A percentile compares a stretch with the other conserved stretches of the same genome.
Evolutionary conservation across 2,113 vertebrate genomes (phyloP).

Genomic region (Lepidothrix coronata): DNA sequence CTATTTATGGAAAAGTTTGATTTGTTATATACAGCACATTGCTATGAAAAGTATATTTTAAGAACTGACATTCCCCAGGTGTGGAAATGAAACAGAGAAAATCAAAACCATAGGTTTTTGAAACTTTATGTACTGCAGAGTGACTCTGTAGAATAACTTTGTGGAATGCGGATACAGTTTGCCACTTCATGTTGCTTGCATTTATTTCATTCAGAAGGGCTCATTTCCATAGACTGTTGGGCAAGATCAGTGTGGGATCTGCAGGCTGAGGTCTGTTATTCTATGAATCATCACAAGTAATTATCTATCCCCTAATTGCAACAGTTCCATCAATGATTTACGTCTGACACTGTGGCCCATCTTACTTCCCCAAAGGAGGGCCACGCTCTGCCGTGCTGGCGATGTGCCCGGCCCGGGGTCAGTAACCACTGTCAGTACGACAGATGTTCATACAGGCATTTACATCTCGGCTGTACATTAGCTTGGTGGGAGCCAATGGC

Average conservation of each 20-base stretch:
- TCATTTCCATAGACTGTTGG: not conserved
- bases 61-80: not conserved
- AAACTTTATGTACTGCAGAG: not conserved
- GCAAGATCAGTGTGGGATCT: not conserved
- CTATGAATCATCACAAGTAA: not conserved
- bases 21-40: not conserved
- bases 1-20: not conserved
- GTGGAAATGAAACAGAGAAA: not conserved
- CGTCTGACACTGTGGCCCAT: not conserved
- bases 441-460: accelerated
- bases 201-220: not conserved
- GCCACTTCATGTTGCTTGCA: accelerated
- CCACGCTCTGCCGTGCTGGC: accelerated
- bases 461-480: accelerated
- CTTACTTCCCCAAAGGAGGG: not conserved
- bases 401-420: accelerated
- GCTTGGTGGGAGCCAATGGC: not conserved
- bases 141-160: not conserved
- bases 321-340: not conserved
- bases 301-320: not conserved
- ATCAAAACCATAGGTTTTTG: not conserved
- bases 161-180: not conserved
- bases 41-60: not conserved
- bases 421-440: accelerated
- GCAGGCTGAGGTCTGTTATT: not conserved